Evolutionary conservation across 2,113 vertebrate species (phyloP).

Genomic region (Zapornia atra): DNA sequence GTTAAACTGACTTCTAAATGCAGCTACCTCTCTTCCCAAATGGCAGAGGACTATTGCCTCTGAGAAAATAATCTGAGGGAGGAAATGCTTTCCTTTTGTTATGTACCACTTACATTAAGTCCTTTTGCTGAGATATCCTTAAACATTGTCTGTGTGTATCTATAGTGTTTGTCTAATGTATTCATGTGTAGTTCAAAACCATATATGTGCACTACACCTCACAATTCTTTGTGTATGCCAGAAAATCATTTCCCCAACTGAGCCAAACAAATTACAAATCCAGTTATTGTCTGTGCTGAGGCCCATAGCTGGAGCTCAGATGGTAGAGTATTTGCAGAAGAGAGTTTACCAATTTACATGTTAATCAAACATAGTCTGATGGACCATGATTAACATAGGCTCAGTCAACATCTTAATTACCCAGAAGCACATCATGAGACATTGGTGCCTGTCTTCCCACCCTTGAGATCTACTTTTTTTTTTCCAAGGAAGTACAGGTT

Average conservation of each 20-base stretch:
- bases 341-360: conserved; percentile 78
- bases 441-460: conserved; percentile 9
- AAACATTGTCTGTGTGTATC: background rate
- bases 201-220: background rate
- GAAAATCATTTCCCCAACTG: conserved; percentile 55
- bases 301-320: conserved; percentile 78
- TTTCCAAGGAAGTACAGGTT: background rate
- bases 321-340: conserved; percentile 74
- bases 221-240: conserved; percentile 1
- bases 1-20: background rate
- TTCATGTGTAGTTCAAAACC: background rate
- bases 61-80: background rate
- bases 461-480: background rate
- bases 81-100: background rate
- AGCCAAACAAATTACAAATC: conserved; percentile 67
- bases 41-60: background rate
- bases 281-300: conserved; percentile 71
- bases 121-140: background rate
- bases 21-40: background rate
- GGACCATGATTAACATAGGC: conserved; percentile 71
- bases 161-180: background rate
- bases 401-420: conserved; percentile 81
- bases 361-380: conserved; percentile 76
- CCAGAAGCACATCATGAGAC: conserved; percentile 57
- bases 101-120: background rate